Conservation (phyloP, 53 echinoderm and acorn worm species). For the Hippasteria phrygiana region DNA sequence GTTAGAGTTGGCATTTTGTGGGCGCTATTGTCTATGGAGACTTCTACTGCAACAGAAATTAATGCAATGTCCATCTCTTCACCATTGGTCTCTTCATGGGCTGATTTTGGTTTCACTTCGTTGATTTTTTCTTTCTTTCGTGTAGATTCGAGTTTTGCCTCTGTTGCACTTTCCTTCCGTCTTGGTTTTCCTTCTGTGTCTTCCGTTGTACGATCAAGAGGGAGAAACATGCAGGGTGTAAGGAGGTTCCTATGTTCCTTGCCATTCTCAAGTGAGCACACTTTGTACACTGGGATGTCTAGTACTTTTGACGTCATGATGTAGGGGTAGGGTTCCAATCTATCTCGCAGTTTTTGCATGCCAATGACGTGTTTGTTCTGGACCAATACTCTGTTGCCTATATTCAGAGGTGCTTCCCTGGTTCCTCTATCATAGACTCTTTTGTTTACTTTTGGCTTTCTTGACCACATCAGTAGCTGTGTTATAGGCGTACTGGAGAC, state of each 20-base stretch:
- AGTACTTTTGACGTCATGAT: conserved; percentile 10
- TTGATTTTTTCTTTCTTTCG: no score
- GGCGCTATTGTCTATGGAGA: background rate
- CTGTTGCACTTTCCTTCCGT: background rate
- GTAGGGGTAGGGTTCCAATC: conserved; percentile 51
- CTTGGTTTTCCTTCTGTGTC: no score
- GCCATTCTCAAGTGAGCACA: background rate
- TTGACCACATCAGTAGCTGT: conserved; percentile 5
- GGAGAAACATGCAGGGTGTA: conserved; percentile 34
- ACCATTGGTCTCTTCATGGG: background rate
- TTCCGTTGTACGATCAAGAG: no score
- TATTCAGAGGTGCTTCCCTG: conserved; percentile 13
- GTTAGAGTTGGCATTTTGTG: no score
- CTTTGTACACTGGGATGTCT: conserved; percentile 20
- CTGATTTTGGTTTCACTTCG: no score
- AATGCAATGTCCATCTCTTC: background rate
- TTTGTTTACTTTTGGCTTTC: conserved; percentile 35
- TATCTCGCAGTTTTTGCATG: conserved; percentile 52
- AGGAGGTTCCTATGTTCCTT: conserved; percentile 43
- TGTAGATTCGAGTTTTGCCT: no score
- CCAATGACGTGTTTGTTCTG: conserved; percentile 52
- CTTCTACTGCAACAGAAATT: background rate
- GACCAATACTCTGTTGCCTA: conserved; percentile 59
- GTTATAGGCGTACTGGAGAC: conserved; percentile 32
- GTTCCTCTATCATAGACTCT: conserved; percentile 44